Percentiles rank a stretch among this genome's conserved stretches.
phyloP scores from a whole-genome alignment of 2,113 vertebrate genomes.

The Neodon shergylaensis region DNA sequence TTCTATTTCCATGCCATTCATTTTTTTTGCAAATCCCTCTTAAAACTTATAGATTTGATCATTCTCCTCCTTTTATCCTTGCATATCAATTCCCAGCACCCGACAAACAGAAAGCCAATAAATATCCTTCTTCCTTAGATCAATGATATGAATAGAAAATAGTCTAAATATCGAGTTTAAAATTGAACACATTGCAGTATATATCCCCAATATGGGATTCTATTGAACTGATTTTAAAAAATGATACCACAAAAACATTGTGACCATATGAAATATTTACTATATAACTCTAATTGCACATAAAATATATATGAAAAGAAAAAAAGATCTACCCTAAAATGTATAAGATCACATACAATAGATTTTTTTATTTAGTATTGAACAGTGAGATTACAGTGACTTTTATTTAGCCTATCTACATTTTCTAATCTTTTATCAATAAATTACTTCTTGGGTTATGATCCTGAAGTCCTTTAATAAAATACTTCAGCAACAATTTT shows the following conservation, averaged over 20 bases:
- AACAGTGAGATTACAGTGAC: not conserved
- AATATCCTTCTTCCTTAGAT: not conserved
- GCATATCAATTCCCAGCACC: not conserved
- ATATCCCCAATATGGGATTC: not conserved
- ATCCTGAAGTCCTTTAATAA: not conserved
- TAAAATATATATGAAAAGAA: not conserved
- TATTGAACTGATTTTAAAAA: not conserved
- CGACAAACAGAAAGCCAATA: not conserved
- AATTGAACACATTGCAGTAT: not conserved
- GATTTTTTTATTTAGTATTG: not conserved
- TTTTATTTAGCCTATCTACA: not conserved
- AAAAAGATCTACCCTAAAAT: not conserved
- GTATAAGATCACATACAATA: not conserved
- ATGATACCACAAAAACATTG: not conserved
- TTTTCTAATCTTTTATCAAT: conserved; percentile 2
- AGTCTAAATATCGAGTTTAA: not conserved
- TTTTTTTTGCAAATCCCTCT: not conserved
- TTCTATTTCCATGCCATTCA: not conserved
- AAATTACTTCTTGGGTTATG: not conserved
- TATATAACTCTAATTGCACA: not conserved
- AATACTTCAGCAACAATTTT: not conserved
- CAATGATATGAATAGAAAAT: not conserved
- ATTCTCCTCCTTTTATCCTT: not conserved
- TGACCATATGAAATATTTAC: not conserved
- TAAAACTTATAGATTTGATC: not conserved